Evolutionary conservation across 2,888 invertebrate genomes (phyloP).

Genomic region (Tortrix viridana): DNA sequence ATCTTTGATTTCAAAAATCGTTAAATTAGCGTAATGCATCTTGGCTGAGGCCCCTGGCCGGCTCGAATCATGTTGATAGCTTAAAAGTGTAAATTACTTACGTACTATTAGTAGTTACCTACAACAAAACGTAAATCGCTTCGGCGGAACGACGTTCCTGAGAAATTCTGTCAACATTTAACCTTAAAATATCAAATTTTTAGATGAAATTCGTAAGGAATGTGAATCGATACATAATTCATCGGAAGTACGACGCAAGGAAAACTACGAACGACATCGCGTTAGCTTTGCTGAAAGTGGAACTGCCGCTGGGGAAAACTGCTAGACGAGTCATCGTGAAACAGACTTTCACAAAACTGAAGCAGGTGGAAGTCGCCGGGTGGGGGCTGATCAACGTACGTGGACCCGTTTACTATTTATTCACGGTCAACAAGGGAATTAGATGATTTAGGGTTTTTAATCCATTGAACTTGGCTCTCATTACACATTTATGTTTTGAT

Average conservation of each 20-base stretch:
- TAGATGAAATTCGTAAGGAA: conserved; percentile 7
- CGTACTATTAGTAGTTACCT: no score
- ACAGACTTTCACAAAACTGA: background rate
- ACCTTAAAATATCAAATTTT: background rate
- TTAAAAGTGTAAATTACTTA: no score
- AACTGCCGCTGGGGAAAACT: background rate
- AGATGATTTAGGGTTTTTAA: no score
- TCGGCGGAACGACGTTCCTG: background rate
- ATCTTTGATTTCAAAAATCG: no score
- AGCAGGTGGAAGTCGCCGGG: conserved; percentile 50
- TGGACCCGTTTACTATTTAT: conserved; percentile 3
- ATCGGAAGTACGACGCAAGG: background rate
- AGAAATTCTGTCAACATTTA: no score
- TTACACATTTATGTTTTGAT: no score
- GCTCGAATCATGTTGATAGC: no score
- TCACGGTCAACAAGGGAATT: no score
- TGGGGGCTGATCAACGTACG: conserved; percentile 60
- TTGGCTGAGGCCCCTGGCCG: no score
- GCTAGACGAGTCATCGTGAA: conserved; percentile 14
- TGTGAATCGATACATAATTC: conserved; percentile 3
- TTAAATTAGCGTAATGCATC: no score
- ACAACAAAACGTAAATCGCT: no score
- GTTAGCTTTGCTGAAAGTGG: background rate
- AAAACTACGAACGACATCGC: conserved; percentile 14
- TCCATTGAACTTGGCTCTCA: no score